Conservation (phyloP, 2,888 invertebrate species). For the Schrankia costaestrigalis region DNA sequence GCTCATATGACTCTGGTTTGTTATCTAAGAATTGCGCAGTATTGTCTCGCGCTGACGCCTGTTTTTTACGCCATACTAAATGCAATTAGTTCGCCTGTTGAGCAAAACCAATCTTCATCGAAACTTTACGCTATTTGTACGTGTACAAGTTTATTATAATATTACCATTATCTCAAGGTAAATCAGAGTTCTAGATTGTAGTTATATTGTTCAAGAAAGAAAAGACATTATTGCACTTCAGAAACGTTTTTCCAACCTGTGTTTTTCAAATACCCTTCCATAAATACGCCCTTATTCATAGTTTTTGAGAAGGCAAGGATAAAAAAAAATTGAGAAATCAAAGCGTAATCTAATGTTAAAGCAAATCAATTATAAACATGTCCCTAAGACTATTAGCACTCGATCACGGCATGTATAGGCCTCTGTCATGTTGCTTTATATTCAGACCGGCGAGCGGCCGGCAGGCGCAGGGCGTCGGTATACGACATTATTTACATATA, state of each 20-base stretch:
- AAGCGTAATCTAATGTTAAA: conserved; percentile 5
- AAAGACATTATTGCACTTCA: too few relatives aligned
- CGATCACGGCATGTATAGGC: conserved; percentile 54
- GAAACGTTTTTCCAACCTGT: too few relatives aligned
- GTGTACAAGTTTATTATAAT: background rate
- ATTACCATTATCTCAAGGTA: background rate
- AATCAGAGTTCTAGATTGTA: too few relatives aligned
- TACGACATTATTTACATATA: conserved; percentile 76
- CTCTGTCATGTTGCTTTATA: conserved; percentile 68
- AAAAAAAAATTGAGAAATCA: too few relatives aligned
- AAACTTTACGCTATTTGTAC: conserved; percentile 1
- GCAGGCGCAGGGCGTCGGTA: conserved; percentile 48
- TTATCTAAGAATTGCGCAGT: conserved; percentile 53
- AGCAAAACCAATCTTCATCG: conserved; percentile 44
- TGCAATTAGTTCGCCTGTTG: conserved; percentile 55
- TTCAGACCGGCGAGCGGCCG: conserved; percentile 53
- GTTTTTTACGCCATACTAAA: conserved; percentile 55
- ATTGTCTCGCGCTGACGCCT: conserved; percentile 63
- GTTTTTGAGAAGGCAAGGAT: too few relatives aligned
- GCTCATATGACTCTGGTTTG: conserved; percentile 39
- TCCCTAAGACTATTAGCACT: conserved; percentile 45
- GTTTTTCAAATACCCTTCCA: too few relatives aligned
- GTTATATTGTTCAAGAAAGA: too few relatives aligned
- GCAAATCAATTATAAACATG: conserved; percentile 26
- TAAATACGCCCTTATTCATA: too few relatives aligned